Percentiles rank a stretch among this genome's conserved stretches.
These are phyloP conservation scores for Tetramorium alpestre DNA, from an alignment of 1,140 invertebrate species.

Conservation along the genomic window DNA sequence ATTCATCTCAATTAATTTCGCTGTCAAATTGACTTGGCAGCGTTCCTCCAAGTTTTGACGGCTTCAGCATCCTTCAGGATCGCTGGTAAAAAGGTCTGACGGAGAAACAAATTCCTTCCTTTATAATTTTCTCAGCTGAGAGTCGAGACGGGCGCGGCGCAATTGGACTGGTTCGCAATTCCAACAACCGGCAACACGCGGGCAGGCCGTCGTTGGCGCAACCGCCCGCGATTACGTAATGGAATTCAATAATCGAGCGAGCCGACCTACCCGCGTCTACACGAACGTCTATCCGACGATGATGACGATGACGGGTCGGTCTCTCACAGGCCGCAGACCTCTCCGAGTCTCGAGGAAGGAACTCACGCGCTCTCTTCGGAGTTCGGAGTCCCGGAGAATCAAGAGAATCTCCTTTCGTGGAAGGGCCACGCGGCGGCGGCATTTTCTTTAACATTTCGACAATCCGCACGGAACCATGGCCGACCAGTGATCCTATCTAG, in stretches of 20 bases:
- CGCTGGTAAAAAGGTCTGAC: not conserved
- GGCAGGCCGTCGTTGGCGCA: constrained; percentile 15
- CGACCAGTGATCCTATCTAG: not conserved
- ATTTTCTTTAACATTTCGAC: not conserved
- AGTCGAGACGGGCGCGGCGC: not conserved
- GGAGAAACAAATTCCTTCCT: not conserved
- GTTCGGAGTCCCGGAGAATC: too few species aligned
- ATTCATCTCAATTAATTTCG: not conserved
- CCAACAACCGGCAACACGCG: constrained; percentile 19
- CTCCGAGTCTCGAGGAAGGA: too few species aligned
- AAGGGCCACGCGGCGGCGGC: not conserved
- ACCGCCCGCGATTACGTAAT: constrained; percentile 37
- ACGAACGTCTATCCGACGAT: not conserved
- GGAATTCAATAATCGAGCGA: constrained; percentile 49
- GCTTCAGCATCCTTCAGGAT: not conserved
- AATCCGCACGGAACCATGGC: not conserved
- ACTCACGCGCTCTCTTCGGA: too few species aligned
- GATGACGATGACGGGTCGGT: too few species aligned
- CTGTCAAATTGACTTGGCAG: not conserved
- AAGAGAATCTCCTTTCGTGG: too few species aligned
- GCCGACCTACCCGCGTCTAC: not conserved
- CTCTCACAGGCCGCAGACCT: not conserved
- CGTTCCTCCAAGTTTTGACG: not conserved
- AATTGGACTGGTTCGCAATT: constrained; percentile 15
- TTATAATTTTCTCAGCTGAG: not conserved